Conservation (phyloP, 2,113 vertebrate genomes). For the Lates calcarifer region DNA sequence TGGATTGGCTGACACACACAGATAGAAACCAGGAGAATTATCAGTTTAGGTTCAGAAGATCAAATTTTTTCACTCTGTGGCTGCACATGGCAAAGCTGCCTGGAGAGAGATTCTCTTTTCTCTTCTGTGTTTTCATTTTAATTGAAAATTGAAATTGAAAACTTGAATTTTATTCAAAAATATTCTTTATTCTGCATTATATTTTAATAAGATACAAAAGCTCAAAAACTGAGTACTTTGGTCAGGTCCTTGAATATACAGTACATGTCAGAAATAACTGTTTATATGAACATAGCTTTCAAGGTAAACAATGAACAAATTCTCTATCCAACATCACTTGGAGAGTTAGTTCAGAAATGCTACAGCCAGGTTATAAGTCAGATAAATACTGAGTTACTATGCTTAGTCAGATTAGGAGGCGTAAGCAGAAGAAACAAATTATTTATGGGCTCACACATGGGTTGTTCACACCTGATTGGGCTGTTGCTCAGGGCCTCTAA, state of each 20-base stretch:
- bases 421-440: conserved; percentile 6
- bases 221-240: not conserved
- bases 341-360: not conserved
- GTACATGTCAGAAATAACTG: not conserved
- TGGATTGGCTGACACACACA: conserved; percentile 65
- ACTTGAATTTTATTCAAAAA: not conserved
- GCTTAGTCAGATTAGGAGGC: not conserved
- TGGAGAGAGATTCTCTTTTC: not conserved
- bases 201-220: not conserved
- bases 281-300: not conserved
- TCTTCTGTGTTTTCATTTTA: not conserved
- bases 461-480: conserved; percentile 39
- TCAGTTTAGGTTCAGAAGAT: conserved; percentile 69
- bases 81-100: conserved; percentile 32
- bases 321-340: too few relatives aligned
- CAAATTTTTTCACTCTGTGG: conserved; percentile 21
- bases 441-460: conserved; percentile 28
- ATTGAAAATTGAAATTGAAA: conserved; percentile 7
- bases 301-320: not conserved
- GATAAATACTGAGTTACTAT: conserved; percentile 6
- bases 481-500: conserved; percentile 21
- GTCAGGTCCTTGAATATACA: too few relatives aligned
- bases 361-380: not conserved
- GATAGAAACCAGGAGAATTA: conserved; percentile 60
- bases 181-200: too few relatives aligned